Evolutionary conservation across 2,888 invertebrate genomes (phyloP).

Genomic region (Phortica okadai): DNA sequence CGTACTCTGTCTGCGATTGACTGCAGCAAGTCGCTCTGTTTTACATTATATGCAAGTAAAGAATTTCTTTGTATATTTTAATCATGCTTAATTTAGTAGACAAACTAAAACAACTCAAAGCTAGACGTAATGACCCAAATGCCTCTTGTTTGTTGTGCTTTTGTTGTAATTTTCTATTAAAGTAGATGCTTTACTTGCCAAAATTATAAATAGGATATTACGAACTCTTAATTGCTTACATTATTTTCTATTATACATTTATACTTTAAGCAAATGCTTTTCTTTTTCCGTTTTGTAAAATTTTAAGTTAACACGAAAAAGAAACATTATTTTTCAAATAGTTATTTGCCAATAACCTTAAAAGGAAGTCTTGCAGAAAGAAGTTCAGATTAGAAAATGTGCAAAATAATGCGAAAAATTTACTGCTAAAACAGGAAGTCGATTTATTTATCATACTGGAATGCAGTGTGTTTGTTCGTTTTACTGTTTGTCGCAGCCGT

Average conservation of each 20-base stretch:
- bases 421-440: conserved; percentile 8
- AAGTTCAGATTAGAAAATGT: too few relatives aligned
- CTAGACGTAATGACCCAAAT: background rate
- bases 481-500: background rate
- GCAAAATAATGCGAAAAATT: conserved; percentile 7
- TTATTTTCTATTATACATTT: too few relatives aligned
- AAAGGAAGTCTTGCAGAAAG: too few relatives aligned
- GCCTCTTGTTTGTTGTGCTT: background rate
- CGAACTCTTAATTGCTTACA: too few relatives aligned
- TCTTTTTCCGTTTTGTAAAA: too few relatives aligned
- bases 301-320: too few relatives aligned
- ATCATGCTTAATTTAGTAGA: background rate
- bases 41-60: background rate
- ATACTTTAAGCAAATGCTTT: too few relatives aligned
- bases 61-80: background rate
- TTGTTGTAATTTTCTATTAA: background rate
- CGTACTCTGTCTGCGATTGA: background rate
- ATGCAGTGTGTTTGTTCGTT: background rate
- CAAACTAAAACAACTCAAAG: background rate
- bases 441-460: background rate
- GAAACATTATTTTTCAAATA: too few relatives aligned
- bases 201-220: too few relatives aligned
- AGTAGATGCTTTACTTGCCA: background rate
- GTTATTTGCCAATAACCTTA: too few relatives aligned
- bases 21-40: background rate